Conservation (phyloP, 2,113 vertebrate species). For the Cynoglossus semilaevis region DNA sequence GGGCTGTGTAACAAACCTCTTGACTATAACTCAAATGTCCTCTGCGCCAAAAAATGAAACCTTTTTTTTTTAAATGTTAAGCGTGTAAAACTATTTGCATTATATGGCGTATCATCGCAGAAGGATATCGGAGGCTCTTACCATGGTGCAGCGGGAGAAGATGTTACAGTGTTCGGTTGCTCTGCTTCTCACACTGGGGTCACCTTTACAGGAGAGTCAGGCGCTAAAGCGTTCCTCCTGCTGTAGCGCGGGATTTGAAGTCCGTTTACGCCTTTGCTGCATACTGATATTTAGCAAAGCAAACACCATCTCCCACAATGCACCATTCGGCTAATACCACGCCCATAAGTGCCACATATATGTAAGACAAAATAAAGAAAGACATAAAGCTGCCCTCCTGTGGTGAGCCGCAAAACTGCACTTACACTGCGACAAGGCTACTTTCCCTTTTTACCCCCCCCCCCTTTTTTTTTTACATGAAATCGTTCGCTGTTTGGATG, state of each 20-base stretch:
- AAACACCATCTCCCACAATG: slow-evolving; percentile 61
- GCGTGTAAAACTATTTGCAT: no score
- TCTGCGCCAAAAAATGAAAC: no score
- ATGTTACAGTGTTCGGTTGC: neutral
- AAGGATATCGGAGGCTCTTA: slow-evolving; percentile 31
- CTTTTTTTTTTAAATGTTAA: no score
- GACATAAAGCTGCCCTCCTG: slow-evolving; percentile 17
- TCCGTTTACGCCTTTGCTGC: neutral
- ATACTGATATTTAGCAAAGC: fast-evolving
- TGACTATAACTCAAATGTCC: no score
- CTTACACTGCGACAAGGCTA: no score
- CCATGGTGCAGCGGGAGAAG: slow-evolving; percentile 49
- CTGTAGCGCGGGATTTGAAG: slow-evolving; percentile 61
- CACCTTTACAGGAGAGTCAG: slow-evolving; percentile 58
- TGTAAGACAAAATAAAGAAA: neutral
- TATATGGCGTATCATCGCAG: no score
- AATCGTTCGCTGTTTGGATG: no score
- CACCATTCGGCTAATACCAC: slow-evolving; percentile 22
- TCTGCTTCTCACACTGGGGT: slow-evolving; percentile 33
- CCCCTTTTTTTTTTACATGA: no score
- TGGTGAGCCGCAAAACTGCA: neutral
- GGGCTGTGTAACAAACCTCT: no score
- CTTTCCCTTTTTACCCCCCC: no score
- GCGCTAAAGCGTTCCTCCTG: neutral
- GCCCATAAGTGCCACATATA: slow-evolving; percentile 36